Evolutionary conservation across 2,113 vertebrate genomes (phyloP), one percentile per base, ranked within the genome.

Genomic region (Psittacara wagleri): DNA sequence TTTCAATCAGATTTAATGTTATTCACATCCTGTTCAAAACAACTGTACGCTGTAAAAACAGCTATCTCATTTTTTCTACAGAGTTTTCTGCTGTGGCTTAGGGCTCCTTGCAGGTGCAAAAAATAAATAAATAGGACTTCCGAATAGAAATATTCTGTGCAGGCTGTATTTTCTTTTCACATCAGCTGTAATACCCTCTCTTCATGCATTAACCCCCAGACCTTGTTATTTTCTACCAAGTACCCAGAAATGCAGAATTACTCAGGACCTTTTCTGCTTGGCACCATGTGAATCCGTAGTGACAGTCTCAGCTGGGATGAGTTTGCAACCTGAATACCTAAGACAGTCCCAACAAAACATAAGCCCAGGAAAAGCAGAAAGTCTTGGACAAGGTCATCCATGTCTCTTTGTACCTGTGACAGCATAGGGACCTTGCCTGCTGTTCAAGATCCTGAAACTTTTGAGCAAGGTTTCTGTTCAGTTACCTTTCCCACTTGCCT

Each of bases 1-100:
- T 89, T 93, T 91, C 96, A 84, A 82, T 96, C 90, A 92, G 88
- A 69, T 73, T 37, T 20, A 95, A 93, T 94, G 84, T 86, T 92
- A 77, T 84, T 96, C 93, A 84, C 73, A 94, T 69, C 66, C 86
- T 86, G 69, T 72, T 88, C 88, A 86, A 86, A 93, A 84, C 86
- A 92, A 89, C 86, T n/a, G 48, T 27, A 39, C 66, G 86, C 48
- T 93, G 54, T 54, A 93, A 96, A 97, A 95, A 97, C 86, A 95
- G 86, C 76, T 44, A 14, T 84, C 91, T 92, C 49, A 17, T 81
- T 90, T 88, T 74, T 44, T 79, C 77, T 43, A 68, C 27, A 86
- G 43, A 88, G 19, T 76, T 91, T 96, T 96, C 86, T 76, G 80
- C 80, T 72, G 73, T 52, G 62, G 43, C 64, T 78, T 62, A 92